A percentile compares a stretch with the other conserved stretches of the same genome.
These are phyloP conservation scores for Contarinia nasturtii DNA, from an alignment of 1,140 invertebrate genomes.

Conservation along the genomic window DNA sequence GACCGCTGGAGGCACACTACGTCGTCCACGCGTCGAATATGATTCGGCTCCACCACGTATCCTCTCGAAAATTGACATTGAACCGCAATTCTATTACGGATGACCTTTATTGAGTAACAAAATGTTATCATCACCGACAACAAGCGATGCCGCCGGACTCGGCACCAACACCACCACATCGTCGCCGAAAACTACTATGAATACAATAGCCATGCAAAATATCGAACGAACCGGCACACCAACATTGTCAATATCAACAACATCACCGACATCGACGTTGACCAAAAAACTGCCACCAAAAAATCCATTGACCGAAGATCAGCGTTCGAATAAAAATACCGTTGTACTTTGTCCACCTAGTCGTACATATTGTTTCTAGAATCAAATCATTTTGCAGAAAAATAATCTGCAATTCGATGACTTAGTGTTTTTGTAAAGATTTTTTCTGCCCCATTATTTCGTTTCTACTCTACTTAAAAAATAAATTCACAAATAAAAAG, in stretches of 20 bases:
- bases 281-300: background rate
- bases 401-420: background rate
- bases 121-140: background rate
- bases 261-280: background rate
- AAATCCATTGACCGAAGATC: background rate
- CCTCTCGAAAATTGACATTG: background rate
- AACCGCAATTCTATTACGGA: background rate
- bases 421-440: background rate
- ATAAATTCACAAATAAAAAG: no score
- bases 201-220: background rate
- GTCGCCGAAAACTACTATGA: background rate
- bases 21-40: background rate
- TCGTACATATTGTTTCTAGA: constrained; percentile 3
- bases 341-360: background rate
- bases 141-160: background rate
- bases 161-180: background rate
- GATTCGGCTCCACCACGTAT: background rate
- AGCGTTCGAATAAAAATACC: background rate
- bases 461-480: no score
- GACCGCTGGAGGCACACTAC: background rate
- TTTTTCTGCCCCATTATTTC: no score
- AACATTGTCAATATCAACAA: background rate
- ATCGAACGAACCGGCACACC: background rate
- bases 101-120: background rate
- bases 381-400: constrained; percentile 1